Conservation (phyloP, 2,888 invertebrate genomes). For the Glyphotaelius pellucidus region DNA sequence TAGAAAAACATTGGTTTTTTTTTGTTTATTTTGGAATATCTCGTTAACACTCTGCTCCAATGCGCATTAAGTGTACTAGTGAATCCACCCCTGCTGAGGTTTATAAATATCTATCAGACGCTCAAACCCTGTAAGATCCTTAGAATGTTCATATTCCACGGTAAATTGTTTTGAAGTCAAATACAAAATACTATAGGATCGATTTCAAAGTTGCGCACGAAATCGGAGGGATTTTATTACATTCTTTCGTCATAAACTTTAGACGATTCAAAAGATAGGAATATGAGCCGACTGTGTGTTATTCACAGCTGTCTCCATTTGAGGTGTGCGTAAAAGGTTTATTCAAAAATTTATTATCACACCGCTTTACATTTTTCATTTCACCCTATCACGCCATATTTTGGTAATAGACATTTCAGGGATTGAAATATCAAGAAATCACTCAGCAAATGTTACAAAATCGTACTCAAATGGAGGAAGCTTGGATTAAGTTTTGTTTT, state of each 20-base stretch:
- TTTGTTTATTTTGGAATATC: background rate
- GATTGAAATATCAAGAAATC: background rate
- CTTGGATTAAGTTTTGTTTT: background rate
- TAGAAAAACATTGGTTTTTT: no score
- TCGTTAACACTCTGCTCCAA: background rate
- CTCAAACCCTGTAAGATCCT: background rate
- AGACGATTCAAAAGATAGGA: background rate
- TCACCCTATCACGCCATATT: background rate
- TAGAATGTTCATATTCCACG: background rate
- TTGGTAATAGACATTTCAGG: background rate
- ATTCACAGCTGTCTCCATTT: constrained; percentile 9
- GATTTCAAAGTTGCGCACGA: background rate
- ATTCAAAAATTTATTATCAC: constrained; percentile 2
- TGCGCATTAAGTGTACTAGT: background rate
- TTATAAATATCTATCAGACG: background rate
- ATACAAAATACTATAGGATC: background rate
- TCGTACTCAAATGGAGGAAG: no score
- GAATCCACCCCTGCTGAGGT: background rate
- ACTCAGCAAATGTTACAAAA: background rate
- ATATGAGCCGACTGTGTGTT: background rate
- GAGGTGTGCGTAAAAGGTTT: constrained; percentile 8
- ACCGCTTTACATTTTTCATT: background rate
- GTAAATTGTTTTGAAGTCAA: background rate
- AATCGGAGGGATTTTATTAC: background rate
- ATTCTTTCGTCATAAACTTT: background rate